phyloP scores from a whole-genome alignment of 2,113 vertebrate genomes.

The Alces alces region DNA sequence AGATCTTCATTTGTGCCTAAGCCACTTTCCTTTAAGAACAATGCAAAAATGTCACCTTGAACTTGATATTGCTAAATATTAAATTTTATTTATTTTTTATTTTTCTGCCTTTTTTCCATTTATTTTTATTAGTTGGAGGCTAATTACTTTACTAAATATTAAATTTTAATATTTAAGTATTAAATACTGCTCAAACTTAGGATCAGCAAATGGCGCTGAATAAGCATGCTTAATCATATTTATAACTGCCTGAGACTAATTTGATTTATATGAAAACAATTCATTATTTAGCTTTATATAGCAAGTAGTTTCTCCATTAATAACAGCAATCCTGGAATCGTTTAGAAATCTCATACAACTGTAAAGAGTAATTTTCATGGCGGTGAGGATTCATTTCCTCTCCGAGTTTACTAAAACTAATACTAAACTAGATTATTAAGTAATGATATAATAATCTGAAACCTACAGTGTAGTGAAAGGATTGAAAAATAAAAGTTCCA shows the following conservation, averaged over 20 bases:
- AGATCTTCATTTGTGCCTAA: neutral
- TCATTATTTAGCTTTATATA: neutral
- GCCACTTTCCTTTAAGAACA: neutral
- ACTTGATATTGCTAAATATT: neutral
- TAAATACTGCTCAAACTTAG: neutral
- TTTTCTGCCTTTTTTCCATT: no score
- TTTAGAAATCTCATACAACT: neutral
- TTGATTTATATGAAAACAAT: neutral
- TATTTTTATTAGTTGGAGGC: no score
- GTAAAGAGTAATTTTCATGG: neutral
- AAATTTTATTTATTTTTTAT: neutral
- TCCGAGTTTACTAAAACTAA: neutral
- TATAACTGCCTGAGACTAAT: neutral
- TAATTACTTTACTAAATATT: neutral
- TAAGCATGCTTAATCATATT: neutral
- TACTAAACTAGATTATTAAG: neutral
- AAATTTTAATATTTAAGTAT: neutral
- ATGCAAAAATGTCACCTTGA: neutral
- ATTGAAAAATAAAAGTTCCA: neutral
- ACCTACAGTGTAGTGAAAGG: neutral
- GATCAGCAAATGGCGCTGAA: neutral
- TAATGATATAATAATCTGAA: constrained; percentile 20
- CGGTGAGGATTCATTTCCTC: neutral
- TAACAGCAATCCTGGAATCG: neutral
- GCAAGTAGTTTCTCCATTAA: neutral